Percentiles rank a stretch among this genome's conserved stretches.
Conservation (phyloP, 1,140 invertebrate genomes). For the Heliothis virescens region DNA sequence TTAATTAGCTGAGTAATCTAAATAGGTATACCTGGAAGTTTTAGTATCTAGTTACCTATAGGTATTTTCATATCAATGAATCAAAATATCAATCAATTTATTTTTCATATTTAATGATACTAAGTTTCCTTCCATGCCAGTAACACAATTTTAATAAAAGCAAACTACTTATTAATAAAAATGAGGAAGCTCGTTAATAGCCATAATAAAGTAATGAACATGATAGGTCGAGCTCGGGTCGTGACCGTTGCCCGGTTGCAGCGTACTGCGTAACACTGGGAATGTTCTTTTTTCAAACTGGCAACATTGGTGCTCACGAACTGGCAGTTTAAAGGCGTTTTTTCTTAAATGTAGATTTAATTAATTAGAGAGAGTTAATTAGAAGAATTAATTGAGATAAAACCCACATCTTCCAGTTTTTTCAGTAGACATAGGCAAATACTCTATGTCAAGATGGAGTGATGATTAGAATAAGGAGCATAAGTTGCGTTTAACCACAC, state of each 20-base stretch:
- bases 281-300: slow-evolving; percentile 10
- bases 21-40: too few relatives aligned
- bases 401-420: too few relatives aligned
- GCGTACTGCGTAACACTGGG: slow-evolving; percentile 24
- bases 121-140: neutral
- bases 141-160: neutral
- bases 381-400: slow-evolving; percentile 1
- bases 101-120: too few relatives aligned
- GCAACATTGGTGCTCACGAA: slow-evolving; percentile 15
- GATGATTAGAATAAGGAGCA: too few relatives aligned
- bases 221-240: neutral
- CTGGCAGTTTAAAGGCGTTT: slow-evolving; percentile 12
- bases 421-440: too few relatives aligned
- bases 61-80: too few relatives aligned
- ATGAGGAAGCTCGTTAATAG: neutral
- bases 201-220: slow-evolving; percentile 13
- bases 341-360: neutral
- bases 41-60: too few relatives aligned
- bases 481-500: too few relatives aligned
- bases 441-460: too few relatives aligned
- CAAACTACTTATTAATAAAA: neutral
- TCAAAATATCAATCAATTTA: too few relatives aligned
- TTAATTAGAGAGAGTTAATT: too few relatives aligned
- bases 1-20: neutral
- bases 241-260: slow-evolving; percentile 21